Evolutionary conservation across 2,797 vertebrate genomes (phyloP).

Genomic region (Tapirus indicus): DNA sequence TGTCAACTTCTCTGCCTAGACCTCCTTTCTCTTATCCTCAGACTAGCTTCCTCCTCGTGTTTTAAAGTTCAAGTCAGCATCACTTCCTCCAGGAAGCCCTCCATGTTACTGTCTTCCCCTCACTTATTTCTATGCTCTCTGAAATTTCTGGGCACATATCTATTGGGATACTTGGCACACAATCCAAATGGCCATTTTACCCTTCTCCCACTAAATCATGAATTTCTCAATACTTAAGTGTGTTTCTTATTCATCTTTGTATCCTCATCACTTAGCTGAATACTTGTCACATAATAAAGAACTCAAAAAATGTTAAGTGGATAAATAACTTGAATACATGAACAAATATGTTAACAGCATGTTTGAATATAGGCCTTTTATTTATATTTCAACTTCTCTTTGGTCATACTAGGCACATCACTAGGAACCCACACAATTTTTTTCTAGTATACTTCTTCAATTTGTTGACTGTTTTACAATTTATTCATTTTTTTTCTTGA

Average conservation of each 20-base stretch:
- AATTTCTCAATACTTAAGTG: background rate
- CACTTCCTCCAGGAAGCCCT: background rate
- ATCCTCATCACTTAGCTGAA: background rate
- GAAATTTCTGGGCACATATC: background rate
- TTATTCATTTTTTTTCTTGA: background rate
- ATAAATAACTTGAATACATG: background rate
- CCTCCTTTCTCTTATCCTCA: background rate
- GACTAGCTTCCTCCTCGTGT: background rate
- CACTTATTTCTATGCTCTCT: background rate
- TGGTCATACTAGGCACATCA: background rate
- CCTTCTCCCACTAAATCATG: background rate
- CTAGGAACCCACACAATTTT: background rate
- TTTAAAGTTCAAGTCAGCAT: background rate
- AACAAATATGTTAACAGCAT: background rate
- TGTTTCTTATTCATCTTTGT: background rate
- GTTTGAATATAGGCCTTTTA: background rate
- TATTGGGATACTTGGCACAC: background rate
- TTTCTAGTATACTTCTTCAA: background rate
- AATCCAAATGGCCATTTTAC: background rate
- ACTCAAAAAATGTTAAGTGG: background rate
- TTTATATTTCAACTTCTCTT: constrained; percentile 42
- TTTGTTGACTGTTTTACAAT: background rate
- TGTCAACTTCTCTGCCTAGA: background rate
- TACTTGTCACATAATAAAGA: background rate
- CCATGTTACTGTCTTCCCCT: background rate